phyloP scores from a whole-genome alignment of 2,113 vertebrate genomes.

The Elephantulus edwardii region DNA sequence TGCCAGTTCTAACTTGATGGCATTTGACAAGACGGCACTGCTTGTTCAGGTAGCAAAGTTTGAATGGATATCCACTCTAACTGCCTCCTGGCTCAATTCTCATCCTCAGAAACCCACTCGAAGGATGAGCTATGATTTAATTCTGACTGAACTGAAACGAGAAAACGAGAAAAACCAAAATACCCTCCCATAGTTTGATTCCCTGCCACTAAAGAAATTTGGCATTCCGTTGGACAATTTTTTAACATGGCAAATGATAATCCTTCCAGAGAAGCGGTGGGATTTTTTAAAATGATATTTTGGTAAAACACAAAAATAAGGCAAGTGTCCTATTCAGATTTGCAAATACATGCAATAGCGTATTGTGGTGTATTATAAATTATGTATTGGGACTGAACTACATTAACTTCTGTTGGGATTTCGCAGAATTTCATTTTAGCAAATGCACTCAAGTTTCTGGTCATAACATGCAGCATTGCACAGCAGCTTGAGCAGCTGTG shows the following conservation, averaged over 20 bases:
- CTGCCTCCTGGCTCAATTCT: too few species aligned
- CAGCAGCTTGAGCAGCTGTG: background rate
- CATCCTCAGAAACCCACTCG: too few species aligned
- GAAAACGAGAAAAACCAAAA: too few species aligned
- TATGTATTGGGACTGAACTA: conserved; percentile 51
- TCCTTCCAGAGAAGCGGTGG: background rate
- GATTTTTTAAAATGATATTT: conserved; percentile 10
- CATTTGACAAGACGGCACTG: too few species aligned
- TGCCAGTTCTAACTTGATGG: too few species aligned
- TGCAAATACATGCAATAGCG: background rate
- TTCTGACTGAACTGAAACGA: too few species aligned
- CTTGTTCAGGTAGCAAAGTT: too few species aligned
- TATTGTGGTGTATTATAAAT: conserved; percentile 40
- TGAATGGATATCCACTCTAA: too few species aligned
- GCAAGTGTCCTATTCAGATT: background rate
- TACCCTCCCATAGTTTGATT: background rate
- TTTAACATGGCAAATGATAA: background rate
- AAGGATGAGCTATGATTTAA: too few species aligned
- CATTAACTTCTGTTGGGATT: conserved; percentile 47
- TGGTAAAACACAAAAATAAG: conserved; percentile 47
- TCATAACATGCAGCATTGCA: background rate
- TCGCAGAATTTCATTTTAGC: conserved; percentile 51
- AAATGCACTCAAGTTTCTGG: conserved; percentile 38
- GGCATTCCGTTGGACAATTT: background rate
- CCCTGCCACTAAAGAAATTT: background rate